These are phyloP conservation scores for Onychomys torridus DNA, from an alignment of 2,797 vertebrate genomes.

Conservation along the genomic window DNA sequence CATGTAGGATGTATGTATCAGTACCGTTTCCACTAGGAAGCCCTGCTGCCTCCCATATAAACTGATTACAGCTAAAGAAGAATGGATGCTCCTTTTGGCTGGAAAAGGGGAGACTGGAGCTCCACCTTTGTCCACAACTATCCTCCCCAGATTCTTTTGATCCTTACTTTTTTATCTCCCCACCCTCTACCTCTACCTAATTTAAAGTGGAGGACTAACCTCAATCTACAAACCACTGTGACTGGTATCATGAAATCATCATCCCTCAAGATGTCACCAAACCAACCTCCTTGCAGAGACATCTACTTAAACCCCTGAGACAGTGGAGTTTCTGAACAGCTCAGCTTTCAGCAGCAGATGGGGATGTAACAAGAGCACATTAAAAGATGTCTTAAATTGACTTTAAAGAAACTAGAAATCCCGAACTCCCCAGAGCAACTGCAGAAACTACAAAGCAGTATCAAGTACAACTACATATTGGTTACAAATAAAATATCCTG, in stretches of 20 bases:
- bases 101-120: not conserved
- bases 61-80: not conserved
- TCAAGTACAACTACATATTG: not conserved
- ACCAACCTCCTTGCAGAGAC: not conserved
- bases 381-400: conserved; percentile 54
- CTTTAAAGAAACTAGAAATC: conserved; percentile 47
- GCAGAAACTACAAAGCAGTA: not conserved
- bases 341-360: conserved; percentile 39
- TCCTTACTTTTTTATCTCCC: not conserved
- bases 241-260: not conserved
- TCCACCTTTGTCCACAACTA: not conserved
- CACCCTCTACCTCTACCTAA: not conserved
- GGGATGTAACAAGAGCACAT: conserved; percentile 20
- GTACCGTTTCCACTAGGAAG: not conserved
- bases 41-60: not conserved
- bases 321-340: not conserved
- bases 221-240: not conserved
- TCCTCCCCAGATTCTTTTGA: not conserved
- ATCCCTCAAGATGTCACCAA: not conserved
- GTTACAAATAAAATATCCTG: conserved; percentile 24
- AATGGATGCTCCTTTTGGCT: not conserved
- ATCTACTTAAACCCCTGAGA: not conserved
- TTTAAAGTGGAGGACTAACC: conserved; percentile 1
- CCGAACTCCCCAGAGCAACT: conserved; percentile 63
- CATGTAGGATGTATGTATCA: not conserved